These are phyloP conservation scores for Pampusana beccarii DNA, from an alignment of 2,113 vertebrate species.

Conservation along the genomic window DNA sequence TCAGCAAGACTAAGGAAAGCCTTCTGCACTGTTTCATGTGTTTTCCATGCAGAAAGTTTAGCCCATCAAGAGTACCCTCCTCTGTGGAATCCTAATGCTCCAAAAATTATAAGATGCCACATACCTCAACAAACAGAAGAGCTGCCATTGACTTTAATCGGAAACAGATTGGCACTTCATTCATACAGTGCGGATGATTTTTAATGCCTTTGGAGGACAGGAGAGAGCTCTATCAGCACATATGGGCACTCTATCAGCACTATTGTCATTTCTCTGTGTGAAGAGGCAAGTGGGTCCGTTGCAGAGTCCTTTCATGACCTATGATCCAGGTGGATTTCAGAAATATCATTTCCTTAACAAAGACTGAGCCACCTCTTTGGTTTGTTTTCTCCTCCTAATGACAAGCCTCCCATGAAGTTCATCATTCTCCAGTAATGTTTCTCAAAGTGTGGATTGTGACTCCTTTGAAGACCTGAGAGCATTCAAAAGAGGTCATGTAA, in stretches of 20 bases:
- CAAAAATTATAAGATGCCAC: neutral
- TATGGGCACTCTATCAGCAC: neutral
- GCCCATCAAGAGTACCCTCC: neutral
- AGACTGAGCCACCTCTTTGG: neutral
- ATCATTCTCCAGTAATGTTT: neutral
- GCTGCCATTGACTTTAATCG: neutral
- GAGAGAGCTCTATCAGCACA: neutral
- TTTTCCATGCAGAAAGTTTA: neutral
- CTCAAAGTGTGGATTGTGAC: neutral
- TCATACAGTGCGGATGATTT: neutral
- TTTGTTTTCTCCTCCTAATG: neutral
- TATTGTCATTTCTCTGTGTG: neutral
- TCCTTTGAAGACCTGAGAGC: constrained; percentile 1
- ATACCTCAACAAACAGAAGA: neutral
- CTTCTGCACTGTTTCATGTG: neutral
- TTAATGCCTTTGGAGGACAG: neutral
- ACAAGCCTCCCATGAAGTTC: neutral
- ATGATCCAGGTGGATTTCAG: neutral
- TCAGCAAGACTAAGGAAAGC: neutral
- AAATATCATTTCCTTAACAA: neutral
- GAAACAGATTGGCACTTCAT: neutral
- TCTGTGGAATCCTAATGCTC: neutral
- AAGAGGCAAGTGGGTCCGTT: neutral
- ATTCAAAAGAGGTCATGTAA: neutral
- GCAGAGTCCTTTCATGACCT: neutral